phyloP scores from a whole-genome alignment of 2,888 invertebrate species.

The Lymantria monacha region DNA sequence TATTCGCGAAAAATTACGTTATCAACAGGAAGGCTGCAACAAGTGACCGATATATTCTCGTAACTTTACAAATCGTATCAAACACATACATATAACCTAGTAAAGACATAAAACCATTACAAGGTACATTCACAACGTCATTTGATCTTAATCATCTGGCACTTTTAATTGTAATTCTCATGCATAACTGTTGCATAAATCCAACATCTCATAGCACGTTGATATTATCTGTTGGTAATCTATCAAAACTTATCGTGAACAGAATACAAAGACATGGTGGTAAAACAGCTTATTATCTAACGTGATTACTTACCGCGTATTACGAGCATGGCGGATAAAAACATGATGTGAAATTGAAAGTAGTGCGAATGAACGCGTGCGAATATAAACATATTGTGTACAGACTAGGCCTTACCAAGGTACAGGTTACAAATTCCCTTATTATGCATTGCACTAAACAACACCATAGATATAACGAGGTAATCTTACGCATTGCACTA shows the following conservation, averaged over 20 bases:
- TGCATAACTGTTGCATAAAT: conserved; percentile 19
- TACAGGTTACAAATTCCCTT: conserved; percentile 17
- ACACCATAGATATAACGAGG: too few relatives aligned
- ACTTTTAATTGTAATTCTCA: conserved; percentile 13
- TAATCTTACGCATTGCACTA: too few relatives aligned
- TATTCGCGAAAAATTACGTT: too few relatives aligned
- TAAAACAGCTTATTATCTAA: conserved; percentile 39
- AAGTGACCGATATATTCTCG: too few relatives aligned
- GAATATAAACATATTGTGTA: conserved; percentile 58
- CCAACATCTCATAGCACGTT: conserved; percentile 1
- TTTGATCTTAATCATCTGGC: conserved; percentile 12
- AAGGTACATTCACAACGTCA: conserved; percentile 8
- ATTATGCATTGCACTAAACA: conserved; percentile 13
- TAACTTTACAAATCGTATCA: too few relatives aligned
- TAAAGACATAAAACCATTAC: neutral
- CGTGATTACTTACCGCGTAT: conserved; percentile 21
- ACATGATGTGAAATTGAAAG: conserved; percentile 62
- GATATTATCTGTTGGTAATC: conserved; percentile 27
- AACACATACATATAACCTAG: neutral
- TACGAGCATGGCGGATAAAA: conserved; percentile 24
- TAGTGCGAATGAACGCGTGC: conserved; percentile 65
- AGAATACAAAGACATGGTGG: conserved; percentile 22
- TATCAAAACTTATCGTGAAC: conserved; percentile 32
- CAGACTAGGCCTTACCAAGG: conserved; percentile 26
- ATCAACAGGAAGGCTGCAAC: too few relatives aligned